phyloP scores from a whole-genome alignment of 2,797 vertebrate species.

The Lacerta bilineata region DNA sequence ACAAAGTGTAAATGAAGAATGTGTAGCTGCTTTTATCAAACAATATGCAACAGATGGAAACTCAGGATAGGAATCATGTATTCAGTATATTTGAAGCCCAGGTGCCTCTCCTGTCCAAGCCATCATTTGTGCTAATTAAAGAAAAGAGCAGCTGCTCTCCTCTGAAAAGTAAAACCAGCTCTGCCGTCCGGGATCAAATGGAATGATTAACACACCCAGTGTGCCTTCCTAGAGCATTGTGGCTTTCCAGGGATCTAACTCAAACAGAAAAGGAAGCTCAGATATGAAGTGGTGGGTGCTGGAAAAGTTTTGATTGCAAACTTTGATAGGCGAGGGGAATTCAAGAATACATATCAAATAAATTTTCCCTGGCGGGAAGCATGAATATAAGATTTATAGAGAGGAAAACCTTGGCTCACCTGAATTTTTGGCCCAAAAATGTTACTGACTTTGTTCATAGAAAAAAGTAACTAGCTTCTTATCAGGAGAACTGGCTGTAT shows the following conservation, averaged over 20 bases:
- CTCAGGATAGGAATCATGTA: slow-evolving; percentile 67
- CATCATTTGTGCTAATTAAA: slow-evolving; percentile 78
- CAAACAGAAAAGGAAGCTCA: slow-evolving; percentile 45
- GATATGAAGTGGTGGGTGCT: slow-evolving; percentile 7
- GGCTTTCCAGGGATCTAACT: slow-evolving; percentile 54
- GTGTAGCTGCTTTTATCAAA: slow-evolving; percentile 62
- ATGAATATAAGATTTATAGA: slow-evolving; percentile 3
- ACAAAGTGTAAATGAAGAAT: slow-evolving; percentile 55
- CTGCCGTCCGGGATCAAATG: slow-evolving; percentile 28
- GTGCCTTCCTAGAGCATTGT: slow-evolving; percentile 68
- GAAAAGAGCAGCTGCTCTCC: slow-evolving; percentile 75
- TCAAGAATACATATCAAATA: not conserved
- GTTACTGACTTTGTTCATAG: not conserved
- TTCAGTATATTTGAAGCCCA: slow-evolving; percentile 61
- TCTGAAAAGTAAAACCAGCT: slow-evolving; percentile 70
- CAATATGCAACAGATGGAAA: slow-evolving; percentile 61
- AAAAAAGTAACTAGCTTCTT: accelerated
- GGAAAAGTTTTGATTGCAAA: not conserved
- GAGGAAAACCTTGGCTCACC: not conserved
- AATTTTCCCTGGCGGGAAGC: not conserved
- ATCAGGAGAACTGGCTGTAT: not conserved
- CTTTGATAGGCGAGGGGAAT: not conserved
- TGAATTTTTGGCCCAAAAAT: slow-evolving; percentile 2
- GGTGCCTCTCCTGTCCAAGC: slow-evolving; percentile 48
- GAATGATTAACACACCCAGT: slow-evolving; percentile 70